Conservation (phyloP, 1,140 invertebrate genomes). For the Lucilia sericata region DNA sequence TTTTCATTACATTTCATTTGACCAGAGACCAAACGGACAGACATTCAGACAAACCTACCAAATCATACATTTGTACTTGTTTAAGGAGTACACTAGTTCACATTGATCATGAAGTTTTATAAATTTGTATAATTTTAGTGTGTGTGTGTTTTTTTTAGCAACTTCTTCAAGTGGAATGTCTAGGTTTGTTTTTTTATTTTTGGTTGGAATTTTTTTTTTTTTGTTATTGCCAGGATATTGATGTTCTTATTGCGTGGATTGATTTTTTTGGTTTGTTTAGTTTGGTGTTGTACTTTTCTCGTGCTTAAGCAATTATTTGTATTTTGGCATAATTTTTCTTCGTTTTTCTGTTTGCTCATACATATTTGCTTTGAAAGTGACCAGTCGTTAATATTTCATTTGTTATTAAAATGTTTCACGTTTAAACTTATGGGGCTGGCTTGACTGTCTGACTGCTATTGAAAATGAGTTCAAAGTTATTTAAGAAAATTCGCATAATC, state of each 20-base stretch:
- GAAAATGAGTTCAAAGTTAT: no score
- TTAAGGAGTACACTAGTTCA: constrained; percentile 23
- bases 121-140: constrained; percentile 30
- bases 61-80: background rate
- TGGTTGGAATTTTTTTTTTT: background rate
- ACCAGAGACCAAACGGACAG: background rate
- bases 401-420: background rate
- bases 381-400: constrained; percentile 11
- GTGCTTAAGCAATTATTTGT: constrained; percentile 7
- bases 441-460: no score
- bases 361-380: background rate
- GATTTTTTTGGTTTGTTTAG: background rate
- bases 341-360: background rate
- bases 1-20: background rate
- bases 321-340: background rate
- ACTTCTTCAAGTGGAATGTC: background rate
- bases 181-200: background rate
- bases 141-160: background rate
- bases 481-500: no score
- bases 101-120: constrained; percentile 33
- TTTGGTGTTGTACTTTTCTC: background rate
- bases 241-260: constrained; percentile 38
- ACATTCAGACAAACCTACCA: no score
- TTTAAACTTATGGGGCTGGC: no score
- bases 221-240: constrained; percentile 30